A percentile compares a stretch with the other conserved stretches of the same genome.
phyloP scores from a whole-genome alignment of 2,113 vertebrate genomes.

The Rhegmatorhina hoffmannsi region DNA sequence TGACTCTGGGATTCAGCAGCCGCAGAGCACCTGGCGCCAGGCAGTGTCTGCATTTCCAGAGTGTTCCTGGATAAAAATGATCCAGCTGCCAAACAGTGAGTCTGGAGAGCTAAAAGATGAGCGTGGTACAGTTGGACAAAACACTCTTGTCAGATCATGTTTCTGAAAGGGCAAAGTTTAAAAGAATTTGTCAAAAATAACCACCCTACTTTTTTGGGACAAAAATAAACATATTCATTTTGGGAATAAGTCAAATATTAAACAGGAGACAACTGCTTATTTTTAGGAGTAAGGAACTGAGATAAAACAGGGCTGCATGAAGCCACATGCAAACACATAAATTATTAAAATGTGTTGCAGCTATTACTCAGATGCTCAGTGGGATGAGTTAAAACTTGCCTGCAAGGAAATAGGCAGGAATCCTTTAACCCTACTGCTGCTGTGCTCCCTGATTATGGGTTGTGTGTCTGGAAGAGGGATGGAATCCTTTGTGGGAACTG shows the following conservation, averaged over 20 bases:
- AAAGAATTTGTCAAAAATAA: not conserved
- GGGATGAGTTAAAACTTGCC: constrained; percentile 1
- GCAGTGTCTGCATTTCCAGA: constrained; percentile 17
- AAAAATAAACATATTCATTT: not conserved
- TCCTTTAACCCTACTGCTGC: not conserved
- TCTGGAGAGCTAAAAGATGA: not conserved
- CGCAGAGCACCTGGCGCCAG: not conserved
- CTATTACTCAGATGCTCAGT: not conserved
- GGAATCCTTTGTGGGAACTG: not conserved
- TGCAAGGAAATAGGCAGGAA: not conserved
- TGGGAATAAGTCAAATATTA: not conserved
- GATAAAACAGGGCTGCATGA: not conserved
- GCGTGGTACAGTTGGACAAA: not conserved
- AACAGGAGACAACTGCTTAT: not conserved
- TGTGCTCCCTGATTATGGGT: not conserved
- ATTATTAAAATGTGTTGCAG: constrained; percentile 2
- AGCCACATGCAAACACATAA: not conserved
- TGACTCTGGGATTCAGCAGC: not conserved
- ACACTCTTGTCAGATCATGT: not conserved
- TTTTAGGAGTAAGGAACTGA: not conserved
- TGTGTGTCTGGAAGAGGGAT: not conserved
- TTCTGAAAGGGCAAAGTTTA: not conserved
- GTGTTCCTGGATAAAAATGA: not conserved
- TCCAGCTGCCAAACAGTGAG: constrained; percentile 16
- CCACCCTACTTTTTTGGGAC: not conserved